phyloP scores from a whole-genome alignment of 2,113 vertebrate genomes.

The Acrocephalus arundinaceus region DNA sequence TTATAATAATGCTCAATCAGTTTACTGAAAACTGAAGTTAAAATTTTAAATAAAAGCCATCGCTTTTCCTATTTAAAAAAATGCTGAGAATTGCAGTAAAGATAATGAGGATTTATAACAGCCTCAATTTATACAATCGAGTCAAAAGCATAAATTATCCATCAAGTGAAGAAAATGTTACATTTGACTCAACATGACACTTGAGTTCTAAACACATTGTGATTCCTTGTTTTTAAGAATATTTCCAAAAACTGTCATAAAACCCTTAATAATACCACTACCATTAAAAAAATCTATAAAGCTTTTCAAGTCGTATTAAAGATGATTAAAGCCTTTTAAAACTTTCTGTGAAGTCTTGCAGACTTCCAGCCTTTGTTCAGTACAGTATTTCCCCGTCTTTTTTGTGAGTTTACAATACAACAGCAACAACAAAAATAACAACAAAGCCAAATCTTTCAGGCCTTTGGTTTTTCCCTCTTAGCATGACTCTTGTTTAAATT shows the following conservation, averaged over 20 bases:
- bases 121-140: neutral
- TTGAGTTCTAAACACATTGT: neutral
- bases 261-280: neutral
- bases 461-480: neutral
- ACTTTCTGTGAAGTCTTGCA: neutral
- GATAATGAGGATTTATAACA: neutral
- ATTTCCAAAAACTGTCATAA: neutral
- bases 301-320: neutral
- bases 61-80: neutral
- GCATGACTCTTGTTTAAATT: neutral
- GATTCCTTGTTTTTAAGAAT: neutral
- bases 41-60: neutral
- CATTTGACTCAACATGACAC: neutral
- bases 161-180: neutral
- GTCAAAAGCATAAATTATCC: neutral
- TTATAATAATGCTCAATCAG: neutral
- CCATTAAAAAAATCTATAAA: neutral
- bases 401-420: neutral
- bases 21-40: neutral
- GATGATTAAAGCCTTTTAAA: neutral
- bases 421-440: neutral
- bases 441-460: neutral
- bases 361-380: neutral
- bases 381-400: neutral
- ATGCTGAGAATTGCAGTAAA: neutral